Evolutionary conservation across 2,113 vertebrate species (phyloP).

Genomic region (Rissa tridactyla): DNA sequence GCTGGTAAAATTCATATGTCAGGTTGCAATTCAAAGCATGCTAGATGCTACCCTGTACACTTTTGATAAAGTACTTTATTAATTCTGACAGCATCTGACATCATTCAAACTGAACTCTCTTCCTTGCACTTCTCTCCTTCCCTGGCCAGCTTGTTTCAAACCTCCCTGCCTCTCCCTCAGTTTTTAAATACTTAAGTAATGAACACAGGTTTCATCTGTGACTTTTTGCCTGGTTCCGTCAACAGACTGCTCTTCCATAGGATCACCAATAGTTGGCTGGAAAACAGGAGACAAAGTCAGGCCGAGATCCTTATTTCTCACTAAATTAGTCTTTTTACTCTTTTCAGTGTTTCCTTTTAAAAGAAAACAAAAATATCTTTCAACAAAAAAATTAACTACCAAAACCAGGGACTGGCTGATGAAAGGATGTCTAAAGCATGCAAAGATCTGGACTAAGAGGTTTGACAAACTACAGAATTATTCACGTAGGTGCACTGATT

Average conservation of each 20-base stretch:
- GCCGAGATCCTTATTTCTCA: not conserved
- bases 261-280: not conserved
- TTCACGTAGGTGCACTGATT: not conserved
- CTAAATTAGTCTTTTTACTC: not conserved
- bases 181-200: not conserved
- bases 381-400: not conserved
- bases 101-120: not conserved
- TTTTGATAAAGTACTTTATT: not conserved
- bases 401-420: not conserved
- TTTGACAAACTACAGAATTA: not conserved
- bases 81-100: not conserved
- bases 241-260: not conserved
- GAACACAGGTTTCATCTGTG: not conserved
- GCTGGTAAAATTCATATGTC: not conserved
- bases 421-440: not conserved
- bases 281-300: not conserved
- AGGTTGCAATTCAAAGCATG: not conserved
- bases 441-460: not conserved
- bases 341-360: not conserved
- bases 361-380: not conserved
- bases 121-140: not conserved
- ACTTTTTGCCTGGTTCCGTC: not conserved
- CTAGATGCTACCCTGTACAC: not conserved
- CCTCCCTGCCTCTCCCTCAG: not conserved
- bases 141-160: not conserved